Evolutionary conservation across 37 sponge, comb jelly and placozoan genomes (phyloP).

Genomic region (Ephydatia muelleri): DNA sequence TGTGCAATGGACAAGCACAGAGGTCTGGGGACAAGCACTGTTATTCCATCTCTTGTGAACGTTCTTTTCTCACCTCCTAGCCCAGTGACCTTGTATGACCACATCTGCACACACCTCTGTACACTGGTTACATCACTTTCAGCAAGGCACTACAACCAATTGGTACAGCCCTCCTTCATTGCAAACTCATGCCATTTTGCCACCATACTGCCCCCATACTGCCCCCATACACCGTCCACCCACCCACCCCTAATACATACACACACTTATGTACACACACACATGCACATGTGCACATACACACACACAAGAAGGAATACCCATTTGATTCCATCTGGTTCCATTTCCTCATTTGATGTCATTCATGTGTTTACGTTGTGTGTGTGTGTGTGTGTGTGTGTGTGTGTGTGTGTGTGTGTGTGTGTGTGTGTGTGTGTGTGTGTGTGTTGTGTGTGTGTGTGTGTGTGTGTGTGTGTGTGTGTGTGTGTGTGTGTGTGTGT

Average conservation of each 20-base stretch:
- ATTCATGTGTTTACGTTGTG: neutral
- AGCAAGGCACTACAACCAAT: neutral
- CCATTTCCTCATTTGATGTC: neutral
- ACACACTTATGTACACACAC: neutral
- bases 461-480: neutral
- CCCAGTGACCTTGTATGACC: constrained; percentile 40
- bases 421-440: neutral
- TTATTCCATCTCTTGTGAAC: neutral
- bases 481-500: neutral
- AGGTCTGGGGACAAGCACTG: neutral
- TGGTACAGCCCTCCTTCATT: constrained; percentile 11
- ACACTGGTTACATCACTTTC: constrained; percentile 15
- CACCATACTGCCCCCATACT: no score
- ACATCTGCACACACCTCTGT: constrained; percentile 36
- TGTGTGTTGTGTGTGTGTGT: neutral
- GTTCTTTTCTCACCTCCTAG: neutral
- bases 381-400: neutral
- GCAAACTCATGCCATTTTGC: neutral
- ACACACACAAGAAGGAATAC: no score
- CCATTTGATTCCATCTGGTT: no score
- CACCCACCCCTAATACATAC: neutral
- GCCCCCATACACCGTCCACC: no score
- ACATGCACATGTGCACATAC: no score
- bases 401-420: neutral
- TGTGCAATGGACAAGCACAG: constrained; percentile 48